phyloP scores from a whole-genome alignment of 2,888 invertebrate species.

The Arrhopalites spinosus region DNA sequence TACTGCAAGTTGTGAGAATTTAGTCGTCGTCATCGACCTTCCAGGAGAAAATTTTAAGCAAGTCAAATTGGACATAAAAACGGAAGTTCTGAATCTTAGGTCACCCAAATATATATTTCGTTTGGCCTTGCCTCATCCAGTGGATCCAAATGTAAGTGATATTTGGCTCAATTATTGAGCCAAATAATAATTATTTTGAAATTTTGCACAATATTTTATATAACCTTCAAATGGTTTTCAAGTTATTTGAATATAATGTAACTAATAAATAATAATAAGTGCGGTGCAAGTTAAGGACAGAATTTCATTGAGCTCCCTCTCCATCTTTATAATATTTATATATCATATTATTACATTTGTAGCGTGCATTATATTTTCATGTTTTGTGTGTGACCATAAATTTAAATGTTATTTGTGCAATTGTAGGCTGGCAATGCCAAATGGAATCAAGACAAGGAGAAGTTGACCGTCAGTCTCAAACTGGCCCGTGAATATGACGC shows the following conservation, averaged over 20 bases:
- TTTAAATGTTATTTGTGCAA: background rate
- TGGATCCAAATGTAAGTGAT: slow-evolving; percentile 71
- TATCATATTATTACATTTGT: background rate
- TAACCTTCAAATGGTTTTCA: too few relatives aligned
- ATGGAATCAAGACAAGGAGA: slow-evolving; percentile 72
- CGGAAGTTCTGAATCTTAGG: slow-evolving; percentile 67
- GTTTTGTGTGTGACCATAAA: background rate
- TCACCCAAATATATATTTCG: slow-evolving; percentile 72
- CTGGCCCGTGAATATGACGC: slow-evolving; percentile 82
- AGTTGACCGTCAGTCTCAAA: slow-evolving; percentile 72
- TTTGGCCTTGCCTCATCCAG: slow-evolving; percentile 78
- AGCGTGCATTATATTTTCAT: background rate
- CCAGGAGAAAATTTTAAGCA: slow-evolving; percentile 76
- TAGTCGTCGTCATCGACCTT: slow-evolving; percentile 76
- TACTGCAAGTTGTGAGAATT: slow-evolving; percentile 84
- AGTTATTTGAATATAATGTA: too few relatives aligned
- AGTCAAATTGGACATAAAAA: slow-evolving; percentile 71
- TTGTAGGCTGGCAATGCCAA: slow-evolving; percentile 73
- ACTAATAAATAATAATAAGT: too few relatives aligned
- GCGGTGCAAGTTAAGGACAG: background rate
- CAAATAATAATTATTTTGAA: background rate
- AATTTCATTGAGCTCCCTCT: background rate
- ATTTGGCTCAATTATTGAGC: too few relatives aligned
- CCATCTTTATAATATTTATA: background rate
- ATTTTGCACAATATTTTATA: background rate